Evolutionary conservation across 2,888 invertebrate genomes (phyloP).

Genomic region (Campoplex capitator): DNA sequence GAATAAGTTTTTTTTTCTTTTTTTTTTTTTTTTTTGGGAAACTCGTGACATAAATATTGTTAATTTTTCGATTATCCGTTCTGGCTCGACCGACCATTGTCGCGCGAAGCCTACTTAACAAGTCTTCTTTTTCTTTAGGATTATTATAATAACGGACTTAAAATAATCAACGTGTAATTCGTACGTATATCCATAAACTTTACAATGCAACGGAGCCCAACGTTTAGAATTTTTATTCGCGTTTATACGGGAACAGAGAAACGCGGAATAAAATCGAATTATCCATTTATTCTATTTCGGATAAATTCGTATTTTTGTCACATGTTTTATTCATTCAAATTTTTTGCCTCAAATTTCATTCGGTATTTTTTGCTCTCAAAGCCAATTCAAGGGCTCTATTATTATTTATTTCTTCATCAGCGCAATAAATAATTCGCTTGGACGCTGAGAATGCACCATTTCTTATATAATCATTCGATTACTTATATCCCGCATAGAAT

Average conservation of each 20-base stretch:
- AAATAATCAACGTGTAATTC: slow-evolving; percentile 79
- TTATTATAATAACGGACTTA: slow-evolving; percentile 80
- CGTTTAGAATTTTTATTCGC: slow-evolving; percentile 68
- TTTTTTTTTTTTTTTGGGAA: not conserved
- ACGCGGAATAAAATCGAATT: slow-evolving; percentile 64
- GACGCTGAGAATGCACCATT: not conserved
- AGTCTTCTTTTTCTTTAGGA: slow-evolving; percentile 70
- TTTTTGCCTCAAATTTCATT: slow-evolving; percentile 5
- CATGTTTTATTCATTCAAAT: slow-evolving; percentile 22
- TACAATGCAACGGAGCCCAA: slow-evolving; percentile 81
- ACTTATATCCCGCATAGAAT: slow-evolving; percentile 34
- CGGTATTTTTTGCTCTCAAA: not conserved
- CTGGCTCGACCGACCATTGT: not conserved
- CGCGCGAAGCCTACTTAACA: slow-evolving; percentile 7
- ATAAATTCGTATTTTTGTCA: not conserved
- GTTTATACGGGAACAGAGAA: slow-evolving; percentile 51
- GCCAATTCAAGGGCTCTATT: slow-evolving; percentile 37
- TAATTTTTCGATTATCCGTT: not conserved
- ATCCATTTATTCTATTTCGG: not conserved
- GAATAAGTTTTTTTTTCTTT: too few species aligned
- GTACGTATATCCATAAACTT: slow-evolving; percentile 79
- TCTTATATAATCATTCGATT: not conserved
- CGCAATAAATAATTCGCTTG: slow-evolving; percentile 18
- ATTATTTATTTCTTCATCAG: not conserved
- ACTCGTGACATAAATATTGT: not conserved